phyloP scores from a whole-genome alignment of 2,888 invertebrate genomes.

The Antheraea yamamai region DNA sequence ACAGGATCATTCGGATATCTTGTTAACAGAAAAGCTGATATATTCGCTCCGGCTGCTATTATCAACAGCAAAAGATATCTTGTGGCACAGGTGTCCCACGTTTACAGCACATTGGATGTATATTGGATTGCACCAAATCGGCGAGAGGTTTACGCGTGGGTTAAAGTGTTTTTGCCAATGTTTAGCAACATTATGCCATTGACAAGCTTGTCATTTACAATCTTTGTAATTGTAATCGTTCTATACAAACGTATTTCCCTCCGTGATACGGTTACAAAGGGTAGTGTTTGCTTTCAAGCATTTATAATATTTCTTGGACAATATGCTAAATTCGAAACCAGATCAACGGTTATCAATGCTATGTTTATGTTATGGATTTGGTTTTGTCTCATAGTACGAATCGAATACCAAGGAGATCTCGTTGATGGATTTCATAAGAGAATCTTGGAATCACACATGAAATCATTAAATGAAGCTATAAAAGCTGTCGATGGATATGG shows the following conservation, averaged over 20 bases:
- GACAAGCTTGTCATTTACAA: constrained; percentile 36
- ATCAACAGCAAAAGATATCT: constrained; percentile 41
- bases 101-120: constrained; percentile 39
- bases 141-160: constrained; percentile 48
- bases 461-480: constrained; percentile 45
- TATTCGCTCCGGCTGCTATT: constrained; percentile 45
- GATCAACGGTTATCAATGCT: constrained; percentile 45
- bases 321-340: constrained; percentile 43
- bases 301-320: constrained; percentile 58
- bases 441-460: constrained; percentile 48
- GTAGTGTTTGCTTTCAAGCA: constrained; percentile 39
- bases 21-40: constrained; percentile 44
- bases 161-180: constrained; percentile 51
- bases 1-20: constrained; percentile 46
- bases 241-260: constrained; percentile 35
- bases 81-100: constrained; percentile 42
- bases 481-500: constrained; percentile 45
- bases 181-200: constrained; percentile 42
- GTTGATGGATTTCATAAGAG: constrained; percentile 48
- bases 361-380: constrained; percentile 59
- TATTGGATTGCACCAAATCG: constrained; percentile 55
- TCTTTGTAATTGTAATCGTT: constrained; percentile 36
- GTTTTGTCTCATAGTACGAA: constrained; percentile 58
- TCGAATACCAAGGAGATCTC: constrained; percentile 57
- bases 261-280: constrained; percentile 25